phyloP scores from a whole-genome alignment of 2,113 vertebrate species.

The Takifugu flavidus region DNA sequence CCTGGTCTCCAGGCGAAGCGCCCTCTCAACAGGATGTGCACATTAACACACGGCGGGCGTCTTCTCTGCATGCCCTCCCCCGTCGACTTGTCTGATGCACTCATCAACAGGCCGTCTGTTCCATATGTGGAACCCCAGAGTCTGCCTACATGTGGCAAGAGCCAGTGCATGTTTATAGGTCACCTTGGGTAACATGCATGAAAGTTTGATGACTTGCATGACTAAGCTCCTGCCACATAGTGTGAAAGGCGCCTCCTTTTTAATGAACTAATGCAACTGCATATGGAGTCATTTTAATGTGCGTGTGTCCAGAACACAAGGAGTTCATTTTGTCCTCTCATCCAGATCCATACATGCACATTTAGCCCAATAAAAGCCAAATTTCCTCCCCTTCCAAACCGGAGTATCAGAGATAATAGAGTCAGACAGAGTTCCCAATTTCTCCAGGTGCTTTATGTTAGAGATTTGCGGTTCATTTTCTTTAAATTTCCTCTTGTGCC shows the following conservation, averaged over 20 bases:
- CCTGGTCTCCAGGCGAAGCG: constrained; percentile 45
- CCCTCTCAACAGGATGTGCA: constrained; percentile 46
- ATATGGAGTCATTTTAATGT: background rate
- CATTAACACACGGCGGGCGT: constrained; percentile 35
- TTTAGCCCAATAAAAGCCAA: no score
- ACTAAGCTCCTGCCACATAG: background rate
- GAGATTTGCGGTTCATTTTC: background rate
- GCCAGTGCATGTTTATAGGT: constrained; percentile 44
- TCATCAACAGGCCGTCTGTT: constrained; percentile 33
- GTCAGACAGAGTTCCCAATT: background rate
- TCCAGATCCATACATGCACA: no score
- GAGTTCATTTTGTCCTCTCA: no score
- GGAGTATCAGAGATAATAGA: no score
- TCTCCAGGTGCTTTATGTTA: background rate
- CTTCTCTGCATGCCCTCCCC: constrained; percentile 24
- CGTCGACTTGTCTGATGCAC: constrained; percentile 19
- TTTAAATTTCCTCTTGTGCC: background rate
- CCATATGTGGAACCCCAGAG: constrained; percentile 29
- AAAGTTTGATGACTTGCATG: constrained; percentile 41
- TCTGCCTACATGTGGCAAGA: constrained; percentile 26
- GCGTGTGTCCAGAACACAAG: background rate
- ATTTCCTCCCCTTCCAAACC: no score
- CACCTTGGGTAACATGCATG: constrained; percentile 32
- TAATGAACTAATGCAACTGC: no score
- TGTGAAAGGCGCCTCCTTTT: no score